Percentiles rank a stretch among this genome's conserved stretches.
These are phyloP conservation scores for Pogoniulus pusillus DNA, from an alignment of 2,797 vertebrate genomes.

Conservation along the genomic window DNA sequence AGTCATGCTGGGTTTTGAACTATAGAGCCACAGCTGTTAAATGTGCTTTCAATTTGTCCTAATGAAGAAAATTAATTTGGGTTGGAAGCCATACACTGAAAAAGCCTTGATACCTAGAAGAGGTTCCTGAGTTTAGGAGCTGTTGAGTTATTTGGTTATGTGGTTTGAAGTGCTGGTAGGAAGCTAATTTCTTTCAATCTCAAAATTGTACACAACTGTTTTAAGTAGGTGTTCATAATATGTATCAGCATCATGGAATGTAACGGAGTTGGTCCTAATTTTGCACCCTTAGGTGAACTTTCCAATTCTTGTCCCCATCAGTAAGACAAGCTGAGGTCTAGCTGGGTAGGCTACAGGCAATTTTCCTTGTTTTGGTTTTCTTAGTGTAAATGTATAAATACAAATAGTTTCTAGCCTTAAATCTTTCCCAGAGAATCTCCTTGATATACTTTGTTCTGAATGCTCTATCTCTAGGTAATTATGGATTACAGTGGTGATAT, in stretches of 20 bases:
- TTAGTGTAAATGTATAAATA: background rate
- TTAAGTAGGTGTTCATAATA: background rate
- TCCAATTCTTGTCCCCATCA: background rate
- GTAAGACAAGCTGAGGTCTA: background rate
- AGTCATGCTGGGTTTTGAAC: background rate
- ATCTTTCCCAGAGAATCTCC: background rate
- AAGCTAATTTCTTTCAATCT: background rate
- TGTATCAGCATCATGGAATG: rapidly evolving
- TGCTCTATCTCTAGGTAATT: background rate
- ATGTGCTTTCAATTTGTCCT: background rate
- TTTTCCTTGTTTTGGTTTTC: background rate
- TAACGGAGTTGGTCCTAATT: background rate
- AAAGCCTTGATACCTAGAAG: background rate
- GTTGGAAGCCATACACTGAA: background rate
- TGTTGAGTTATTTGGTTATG: background rate
- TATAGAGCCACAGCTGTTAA: background rate
- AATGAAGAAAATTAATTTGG: background rate
- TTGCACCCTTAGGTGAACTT: background rate
- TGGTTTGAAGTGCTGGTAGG: background rate
- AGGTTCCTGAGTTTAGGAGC: background rate
- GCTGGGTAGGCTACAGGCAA: background rate
- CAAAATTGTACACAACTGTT: background rate
- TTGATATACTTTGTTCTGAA: background rate
- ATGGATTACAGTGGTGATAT: background rate
- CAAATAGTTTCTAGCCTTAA: background rate